phyloP scores from a whole-genome alignment of 1,140 invertebrate species.

The roundworm (Caenorhabditis elegans) region DNA sequence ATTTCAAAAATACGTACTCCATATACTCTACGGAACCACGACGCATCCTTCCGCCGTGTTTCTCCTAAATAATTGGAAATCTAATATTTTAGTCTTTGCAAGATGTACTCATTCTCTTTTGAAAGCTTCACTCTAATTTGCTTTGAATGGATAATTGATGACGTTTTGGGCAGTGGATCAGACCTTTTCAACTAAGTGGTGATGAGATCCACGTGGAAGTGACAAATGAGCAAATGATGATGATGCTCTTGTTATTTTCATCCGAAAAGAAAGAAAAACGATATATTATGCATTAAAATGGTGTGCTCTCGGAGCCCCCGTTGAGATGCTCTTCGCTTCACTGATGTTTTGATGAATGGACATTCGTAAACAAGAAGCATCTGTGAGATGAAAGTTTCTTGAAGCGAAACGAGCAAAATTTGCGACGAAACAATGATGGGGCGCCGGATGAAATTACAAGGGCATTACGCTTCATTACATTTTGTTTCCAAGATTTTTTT shows the following conservation, averaged over 20 bases:
- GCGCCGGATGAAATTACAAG: too few species aligned
- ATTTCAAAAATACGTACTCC: too few species aligned
- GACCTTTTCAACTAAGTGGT: too few species aligned
- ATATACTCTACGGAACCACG: background rate
- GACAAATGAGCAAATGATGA: background rate
- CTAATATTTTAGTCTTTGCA: background rate
- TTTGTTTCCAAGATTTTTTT: too few species aligned
- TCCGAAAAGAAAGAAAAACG: too few species aligned
- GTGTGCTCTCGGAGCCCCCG: too few species aligned
- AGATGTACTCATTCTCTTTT: background rate
- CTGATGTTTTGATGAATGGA: slow-evolving; percentile 19
- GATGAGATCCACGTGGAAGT: background rate
- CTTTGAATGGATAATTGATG: background rate
- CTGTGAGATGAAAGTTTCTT: background rate
- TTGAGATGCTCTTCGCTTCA: background rate
- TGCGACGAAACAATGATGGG: background rate
- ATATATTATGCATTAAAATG: slow-evolving; percentile 20
- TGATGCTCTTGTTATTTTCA: background rate
- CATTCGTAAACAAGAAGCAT: background rate
- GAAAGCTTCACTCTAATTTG: background rate
- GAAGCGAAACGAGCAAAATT: background rate
- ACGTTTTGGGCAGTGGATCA: too few species aligned
- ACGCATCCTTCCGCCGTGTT: background rate
- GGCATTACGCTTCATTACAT: too few species aligned
- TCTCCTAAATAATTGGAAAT: slow-evolving; percentile 5